A percentile compares a stretch with the other conserved stretches of the same genome.
Conservation (phyloP, 1,140 invertebrate genomes). For the Nasonia giraulti region DNA sequence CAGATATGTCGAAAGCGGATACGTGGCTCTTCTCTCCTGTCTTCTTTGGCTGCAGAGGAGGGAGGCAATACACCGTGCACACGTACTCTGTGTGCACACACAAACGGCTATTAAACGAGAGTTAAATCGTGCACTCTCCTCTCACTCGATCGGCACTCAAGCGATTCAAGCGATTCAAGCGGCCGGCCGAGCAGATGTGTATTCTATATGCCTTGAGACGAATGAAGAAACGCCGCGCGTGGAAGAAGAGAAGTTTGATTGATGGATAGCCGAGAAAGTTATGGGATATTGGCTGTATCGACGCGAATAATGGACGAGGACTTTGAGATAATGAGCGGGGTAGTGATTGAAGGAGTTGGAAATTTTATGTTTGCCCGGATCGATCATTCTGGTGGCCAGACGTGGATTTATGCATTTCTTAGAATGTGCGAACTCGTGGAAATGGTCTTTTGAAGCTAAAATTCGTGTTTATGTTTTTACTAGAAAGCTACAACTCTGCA, state of each 20-base stretch:
- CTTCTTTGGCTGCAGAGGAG: neutral
- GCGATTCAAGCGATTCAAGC: neutral
- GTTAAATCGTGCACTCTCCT: slow-evolving; percentile 36
- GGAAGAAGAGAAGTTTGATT: neutral
- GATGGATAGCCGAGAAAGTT: neutral
- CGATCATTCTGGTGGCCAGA: neutral
- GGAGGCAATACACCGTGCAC: neutral
- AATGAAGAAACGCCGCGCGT: too few species aligned
- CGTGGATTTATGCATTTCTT: neutral
- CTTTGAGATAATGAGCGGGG: neutral
- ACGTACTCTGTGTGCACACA: neutral
- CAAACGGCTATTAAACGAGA: slow-evolving; percentile 35
- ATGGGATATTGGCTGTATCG: neutral
- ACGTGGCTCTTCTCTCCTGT: slow-evolving; percentile 12
- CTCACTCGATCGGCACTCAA: slow-evolving; percentile 9
- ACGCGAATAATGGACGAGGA: neutral
- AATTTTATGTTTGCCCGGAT: neutral
- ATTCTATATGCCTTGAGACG: neutral
- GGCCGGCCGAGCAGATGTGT: neutral
- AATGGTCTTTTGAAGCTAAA: too few species aligned
- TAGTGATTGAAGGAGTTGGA: neutral
- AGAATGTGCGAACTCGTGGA: neutral
- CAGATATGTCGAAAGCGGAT: slow-evolving; percentile 44
- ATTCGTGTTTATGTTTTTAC: too few species aligned
- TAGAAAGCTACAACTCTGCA: too few species aligned